These are phyloP conservation scores for Cheilosia vernalis DNA, from an alignment of 2,888 invertebrate genomes.

Conservation along the genomic window DNA sequence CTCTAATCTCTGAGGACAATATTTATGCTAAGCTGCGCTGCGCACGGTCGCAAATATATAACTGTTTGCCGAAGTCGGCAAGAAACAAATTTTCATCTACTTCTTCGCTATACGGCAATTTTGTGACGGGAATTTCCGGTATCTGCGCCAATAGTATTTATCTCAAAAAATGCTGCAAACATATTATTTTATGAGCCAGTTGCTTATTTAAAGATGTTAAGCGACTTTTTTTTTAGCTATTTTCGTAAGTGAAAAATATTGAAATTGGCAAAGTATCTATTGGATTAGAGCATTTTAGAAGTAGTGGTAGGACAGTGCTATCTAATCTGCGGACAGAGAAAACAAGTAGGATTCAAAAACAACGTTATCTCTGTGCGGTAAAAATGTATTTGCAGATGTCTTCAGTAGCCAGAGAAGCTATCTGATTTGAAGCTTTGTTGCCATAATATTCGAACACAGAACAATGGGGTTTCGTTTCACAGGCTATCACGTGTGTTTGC, in stretches of 20 bases:
- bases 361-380: slow-evolving; percentile 54
- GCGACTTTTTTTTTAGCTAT: too few species aligned
- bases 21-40: background rate
- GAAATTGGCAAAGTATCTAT: slow-evolving; percentile 30
- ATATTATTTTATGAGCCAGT: too few species aligned
- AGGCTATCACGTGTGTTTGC: slow-evolving; percentile 27
- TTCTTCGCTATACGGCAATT: background rate
- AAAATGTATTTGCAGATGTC: slow-evolving; percentile 43
- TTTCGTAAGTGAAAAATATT: background rate
- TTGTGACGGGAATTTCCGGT: slow-evolving; percentile 23
- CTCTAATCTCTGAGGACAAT: slow-evolving; percentile 22
- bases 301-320: background rate
- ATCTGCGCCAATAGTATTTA: background rate
- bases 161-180: too few species aligned
- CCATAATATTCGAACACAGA: slow-evolving; percentile 1
- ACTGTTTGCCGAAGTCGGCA: background rate
- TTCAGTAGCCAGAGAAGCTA: slow-evolving; percentile 5
- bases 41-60: slow-evolving; percentile 3
- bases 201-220: too few species aligned
- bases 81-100: background rate
- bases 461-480: background rate
- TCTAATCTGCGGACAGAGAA: slow-evolving; percentile 36
- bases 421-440: slow-evolving; percentile 19
- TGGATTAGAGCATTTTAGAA: background rate
- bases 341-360: slow-evolving; percentile 48